A percentile compares a stretch with the other conserved stretches of the same genome.
Conservation (phyloP, 2,888 invertebrate species). For the Polyommatus iphigenia region DNA sequence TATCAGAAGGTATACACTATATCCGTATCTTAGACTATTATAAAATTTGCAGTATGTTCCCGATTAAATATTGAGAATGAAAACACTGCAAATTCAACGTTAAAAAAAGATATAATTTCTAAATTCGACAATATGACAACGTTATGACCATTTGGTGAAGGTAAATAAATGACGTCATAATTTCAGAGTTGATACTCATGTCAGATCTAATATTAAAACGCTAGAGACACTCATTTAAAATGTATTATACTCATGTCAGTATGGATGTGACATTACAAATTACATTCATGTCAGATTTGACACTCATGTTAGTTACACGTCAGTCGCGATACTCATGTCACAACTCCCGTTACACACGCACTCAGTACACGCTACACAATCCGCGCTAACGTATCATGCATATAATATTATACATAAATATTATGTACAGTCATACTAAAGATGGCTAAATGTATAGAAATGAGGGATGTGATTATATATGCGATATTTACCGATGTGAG, state of each 20-base stretch:
- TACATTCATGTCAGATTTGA: background rate
- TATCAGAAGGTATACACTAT: too few relatives aligned
- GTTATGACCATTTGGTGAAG: too few relatives aligned
- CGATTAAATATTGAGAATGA: too few relatives aligned
- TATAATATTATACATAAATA: background rate
- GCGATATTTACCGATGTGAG: slow-evolving; percentile 20
- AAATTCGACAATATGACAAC: too few relatives aligned
- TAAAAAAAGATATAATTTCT: too few relatives aligned
- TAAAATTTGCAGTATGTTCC: too few relatives aligned
- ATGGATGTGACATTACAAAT: background rate
- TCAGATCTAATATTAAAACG: background rate
- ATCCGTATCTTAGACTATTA: too few relatives aligned
- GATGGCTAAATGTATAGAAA: slow-evolving; percentile 14
- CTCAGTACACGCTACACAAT: slow-evolving; percentile 19
- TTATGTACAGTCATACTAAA: slow-evolving; percentile 15
- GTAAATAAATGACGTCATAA: too few relatives aligned
- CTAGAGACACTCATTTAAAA: background rate
- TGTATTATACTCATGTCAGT: background rate
- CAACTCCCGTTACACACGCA: slow-evolving; percentile 21
- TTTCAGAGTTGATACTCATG: background rate
- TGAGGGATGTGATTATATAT: background rate
- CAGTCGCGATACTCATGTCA: background rate
- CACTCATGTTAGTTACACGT: background rate
- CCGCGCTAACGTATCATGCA: slow-evolving; percentile 21
- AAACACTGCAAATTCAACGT: too few relatives aligned